Evolutionary conservation across 2,888 invertebrate genomes (phyloP), one percentile per base, ranked within the genome.

Genomic region (Gisinianus flammeolus): DNA sequence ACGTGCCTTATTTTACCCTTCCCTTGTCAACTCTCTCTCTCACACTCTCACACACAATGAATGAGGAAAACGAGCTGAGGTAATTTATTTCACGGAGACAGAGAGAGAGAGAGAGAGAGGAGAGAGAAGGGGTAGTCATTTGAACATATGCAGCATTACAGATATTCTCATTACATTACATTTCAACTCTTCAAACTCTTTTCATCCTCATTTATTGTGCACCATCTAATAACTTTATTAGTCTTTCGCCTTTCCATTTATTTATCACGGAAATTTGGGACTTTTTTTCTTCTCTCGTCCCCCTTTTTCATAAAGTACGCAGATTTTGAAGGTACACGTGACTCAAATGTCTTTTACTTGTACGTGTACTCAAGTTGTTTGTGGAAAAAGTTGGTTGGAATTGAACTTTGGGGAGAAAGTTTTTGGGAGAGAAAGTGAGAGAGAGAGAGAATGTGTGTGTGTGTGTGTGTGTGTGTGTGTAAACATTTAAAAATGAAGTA

Each of bases 11-110:
- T 31, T 30, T 44, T 33, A 30, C 35, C 33, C 68, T 30, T 31
- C 2, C 33, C 68, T 68, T 68, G 68, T 68, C 68, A 68, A 68
- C n/a, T n/a, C n/a, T n/a, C n/a, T n/a, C n/a, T n/a, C n/a, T n/a
- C n/a, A n/a, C n/a, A n/a, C n/a, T n/a, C 68, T 16, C 33, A 31
- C 68, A 35, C 35, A 68, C 68, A 68, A 68, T 68, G 31, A 68
- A 68, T 24, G 68, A 68, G 68, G 35, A 22, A 68, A 68, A 68
- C 22, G n/a, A 56, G 19, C 68, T 68, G n/a, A n/a, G n/a, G n/a
- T 30, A 68, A 68, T 68, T 68, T 68, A 68, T 68, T 68, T 68
- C 68, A 35, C 33, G 24, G 10, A 33, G 31, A 68, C 56, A 56
- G 56, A 56, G 16, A 44, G 8, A 12, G 52, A 44, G 22, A 22